phyloP scores from a whole-genome alignment of 2,113 vertebrate species.

The Cynopterus brachyotis region DNA sequence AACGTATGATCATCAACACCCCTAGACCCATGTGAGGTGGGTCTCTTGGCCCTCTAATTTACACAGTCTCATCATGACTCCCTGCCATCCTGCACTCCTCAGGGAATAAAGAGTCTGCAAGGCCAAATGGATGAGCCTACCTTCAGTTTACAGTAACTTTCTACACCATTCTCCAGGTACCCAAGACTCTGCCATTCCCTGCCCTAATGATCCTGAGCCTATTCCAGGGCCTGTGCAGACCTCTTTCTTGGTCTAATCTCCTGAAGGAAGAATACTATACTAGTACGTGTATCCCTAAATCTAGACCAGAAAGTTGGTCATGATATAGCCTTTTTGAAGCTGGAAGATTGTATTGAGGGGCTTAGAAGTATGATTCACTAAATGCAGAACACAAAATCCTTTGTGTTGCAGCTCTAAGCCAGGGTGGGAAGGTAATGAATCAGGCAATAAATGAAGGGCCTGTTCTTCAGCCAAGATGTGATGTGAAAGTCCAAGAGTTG shows the following conservation, averaged over 20 bases:
- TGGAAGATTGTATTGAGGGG: not conserved
- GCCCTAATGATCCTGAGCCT: not conserved
- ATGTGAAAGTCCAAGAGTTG: not conserved
- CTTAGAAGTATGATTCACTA: not conserved
- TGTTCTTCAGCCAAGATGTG: not conserved
- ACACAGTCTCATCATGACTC: not conserved
- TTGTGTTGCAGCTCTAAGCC: fast-evolving
- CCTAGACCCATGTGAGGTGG: not conserved
- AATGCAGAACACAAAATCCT: not conserved
- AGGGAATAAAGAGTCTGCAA: not conserved
- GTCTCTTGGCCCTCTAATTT: not conserved
- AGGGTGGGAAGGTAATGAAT: not conserved
- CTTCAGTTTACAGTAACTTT: not conserved
- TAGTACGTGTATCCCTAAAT: not conserved
- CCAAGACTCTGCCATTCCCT: not conserved
- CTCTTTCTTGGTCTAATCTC: not conserved
- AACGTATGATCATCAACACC: not conserved
- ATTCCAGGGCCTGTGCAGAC: not conserved
- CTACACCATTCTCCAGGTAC: not conserved
- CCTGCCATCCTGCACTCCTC: not conserved
- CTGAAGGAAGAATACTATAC: not conserved
- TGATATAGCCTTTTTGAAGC: fast-evolving
- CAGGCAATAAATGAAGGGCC: not conserved
- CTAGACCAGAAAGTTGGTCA: not conserved
- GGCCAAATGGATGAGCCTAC: not conserved